phyloP scores from a whole-genome alignment of 2,888 invertebrate species.

The Capitulum mitella region DNA sequence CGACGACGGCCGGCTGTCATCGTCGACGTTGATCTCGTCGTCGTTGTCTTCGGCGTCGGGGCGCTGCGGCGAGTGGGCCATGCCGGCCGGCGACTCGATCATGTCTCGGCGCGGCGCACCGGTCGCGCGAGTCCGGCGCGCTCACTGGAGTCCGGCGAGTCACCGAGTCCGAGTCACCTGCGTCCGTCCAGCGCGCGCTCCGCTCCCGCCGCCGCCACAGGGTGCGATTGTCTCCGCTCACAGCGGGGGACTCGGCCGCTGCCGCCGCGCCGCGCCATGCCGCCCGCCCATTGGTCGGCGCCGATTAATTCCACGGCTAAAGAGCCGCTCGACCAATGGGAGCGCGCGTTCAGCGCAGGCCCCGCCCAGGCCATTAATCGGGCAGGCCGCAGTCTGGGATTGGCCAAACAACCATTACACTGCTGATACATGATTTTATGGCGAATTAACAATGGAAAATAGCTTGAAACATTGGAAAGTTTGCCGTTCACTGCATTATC shows the following conservation, averaged over 20 bases:
- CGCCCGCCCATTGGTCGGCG: constrained; percentile 13
- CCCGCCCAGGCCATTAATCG: constrained; percentile 20
- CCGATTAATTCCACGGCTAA: constrained; percentile 17
- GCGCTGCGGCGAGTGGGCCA: background rate
- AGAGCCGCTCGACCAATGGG: constrained; percentile 1
- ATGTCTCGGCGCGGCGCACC: background rate
- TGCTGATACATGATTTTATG: constrained; percentile 17
- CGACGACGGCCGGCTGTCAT: constrained; percentile 20
- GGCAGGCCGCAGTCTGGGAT: background rate
- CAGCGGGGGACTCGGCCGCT: background rate
- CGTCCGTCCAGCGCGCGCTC: background rate
- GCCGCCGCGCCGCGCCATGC: background rate
- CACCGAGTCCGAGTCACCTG: no score
- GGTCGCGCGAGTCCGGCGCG: no score
- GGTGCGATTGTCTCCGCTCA: background rate
- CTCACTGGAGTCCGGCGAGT: no score
- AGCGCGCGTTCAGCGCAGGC: background rate
- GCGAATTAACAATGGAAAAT: constrained; percentile 22
- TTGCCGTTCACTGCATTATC: constrained; percentile 5
- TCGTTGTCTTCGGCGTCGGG: background rate
- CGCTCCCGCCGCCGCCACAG: background rate
- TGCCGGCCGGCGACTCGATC: background rate
- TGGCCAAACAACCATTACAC: constrained; percentile 14
- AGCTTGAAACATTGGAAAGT: constrained; percentile 16
- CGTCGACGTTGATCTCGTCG: constrained; percentile 18